Conservation (phyloP, 2,888 invertebrate species). For the Drosophila acutilabella region DNA sequence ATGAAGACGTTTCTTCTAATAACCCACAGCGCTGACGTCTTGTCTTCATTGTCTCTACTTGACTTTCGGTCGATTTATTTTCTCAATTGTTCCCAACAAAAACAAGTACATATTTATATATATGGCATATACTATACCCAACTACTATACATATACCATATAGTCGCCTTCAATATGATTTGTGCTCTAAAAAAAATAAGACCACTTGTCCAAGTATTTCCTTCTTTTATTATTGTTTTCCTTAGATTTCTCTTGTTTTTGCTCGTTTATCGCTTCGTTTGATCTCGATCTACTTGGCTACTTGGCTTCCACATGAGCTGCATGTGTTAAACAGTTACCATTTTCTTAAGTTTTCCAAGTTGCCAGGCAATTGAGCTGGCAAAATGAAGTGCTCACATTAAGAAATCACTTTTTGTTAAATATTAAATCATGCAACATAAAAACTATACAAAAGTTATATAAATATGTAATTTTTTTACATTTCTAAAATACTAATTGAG, state of each 20-base stretch:
- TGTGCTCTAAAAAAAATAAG: conserved; percentile 50
- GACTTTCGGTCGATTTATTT: conserved; percentile 77
- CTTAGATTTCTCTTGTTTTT: conserved; percentile 37
- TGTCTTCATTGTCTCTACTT: conserved; percentile 71
- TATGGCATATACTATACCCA: background rate
- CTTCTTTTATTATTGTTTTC: conserved; percentile 27
- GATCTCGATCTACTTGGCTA: conserved; percentile 38
- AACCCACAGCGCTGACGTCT: conserved; percentile 79
- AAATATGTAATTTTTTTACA: too few species aligned
- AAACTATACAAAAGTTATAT: too few species aligned
- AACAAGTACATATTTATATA: conserved; percentile 48
- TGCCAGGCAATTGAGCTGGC: conserved; percentile 7
- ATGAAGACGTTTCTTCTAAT: conserved; percentile 56
- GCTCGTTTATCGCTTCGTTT: conserved; percentile 57
- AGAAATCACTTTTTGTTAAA: too few species aligned
- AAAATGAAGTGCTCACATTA: background rate
- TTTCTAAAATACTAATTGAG: too few species aligned
- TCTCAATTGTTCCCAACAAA: conserved; percentile 75
- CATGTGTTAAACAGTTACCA: conserved; percentile 47
- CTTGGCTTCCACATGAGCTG: conserved; percentile 50
- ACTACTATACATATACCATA: conserved; percentile 16
- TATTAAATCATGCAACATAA: too few species aligned
- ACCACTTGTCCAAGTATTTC: conserved; percentile 52
- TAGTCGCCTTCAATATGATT: conserved; percentile 49
- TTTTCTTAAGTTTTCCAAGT: conserved; percentile 2